phyloP scores from a whole-genome alignment of 2,797 vertebrate genomes.

The Halcyon badia region DNA sequence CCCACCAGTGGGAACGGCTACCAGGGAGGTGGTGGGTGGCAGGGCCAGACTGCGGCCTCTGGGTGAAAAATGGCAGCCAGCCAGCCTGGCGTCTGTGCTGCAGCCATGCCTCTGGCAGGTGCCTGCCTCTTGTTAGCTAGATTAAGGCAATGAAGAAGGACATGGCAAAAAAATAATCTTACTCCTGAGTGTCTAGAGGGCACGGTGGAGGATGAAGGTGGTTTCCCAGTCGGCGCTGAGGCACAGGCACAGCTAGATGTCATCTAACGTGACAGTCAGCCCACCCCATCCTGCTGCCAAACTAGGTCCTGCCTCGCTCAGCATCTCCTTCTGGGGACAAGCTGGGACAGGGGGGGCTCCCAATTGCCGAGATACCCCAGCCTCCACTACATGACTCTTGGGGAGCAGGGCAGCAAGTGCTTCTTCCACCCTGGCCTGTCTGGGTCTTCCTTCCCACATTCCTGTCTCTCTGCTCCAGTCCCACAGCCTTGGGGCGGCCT shows the following conservation, averaged over 20 bases:
- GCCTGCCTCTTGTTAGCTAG: not conserved
- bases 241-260: rapidly evolving
- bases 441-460: not conserved
- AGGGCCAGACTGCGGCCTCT: rapidly evolving
- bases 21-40: rapidly evolving
- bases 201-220: not conserved
- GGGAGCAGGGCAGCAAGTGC: not conserved
- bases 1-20: rapidly evolving
- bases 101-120: not conserved
- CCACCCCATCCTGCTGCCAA: rapidly evolving
- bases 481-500: rapidly evolving
- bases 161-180: not conserved
- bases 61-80: not conserved
- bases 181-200: not conserved
- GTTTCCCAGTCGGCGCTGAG: not conserved
- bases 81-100: not conserved
- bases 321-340: not conserved
- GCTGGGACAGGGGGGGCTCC: rapidly evolving
- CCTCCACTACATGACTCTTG: rapidly evolving
- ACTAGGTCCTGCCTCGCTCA: rapidly evolving
- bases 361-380: not conserved
- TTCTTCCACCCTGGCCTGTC: not conserved
- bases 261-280: not conserved
- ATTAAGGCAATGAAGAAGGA: not conserved
- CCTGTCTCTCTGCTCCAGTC: rapidly evolving